These are phyloP conservation scores for Toxostoma redivivum DNA, from an alignment of 2,113 vertebrate genomes.

Conservation along the genomic window DNA sequence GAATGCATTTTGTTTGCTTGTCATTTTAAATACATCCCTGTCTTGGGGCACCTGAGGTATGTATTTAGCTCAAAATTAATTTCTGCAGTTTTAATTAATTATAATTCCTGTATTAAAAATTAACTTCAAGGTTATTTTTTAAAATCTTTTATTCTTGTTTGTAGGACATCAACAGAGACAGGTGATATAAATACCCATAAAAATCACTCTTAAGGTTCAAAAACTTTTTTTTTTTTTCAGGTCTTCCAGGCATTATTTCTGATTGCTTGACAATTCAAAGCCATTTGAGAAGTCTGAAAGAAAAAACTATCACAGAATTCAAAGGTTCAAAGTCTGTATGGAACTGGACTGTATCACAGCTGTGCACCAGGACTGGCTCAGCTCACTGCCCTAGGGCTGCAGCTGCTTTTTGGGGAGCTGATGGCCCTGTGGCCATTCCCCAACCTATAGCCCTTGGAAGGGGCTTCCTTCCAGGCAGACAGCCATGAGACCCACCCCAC, in stretches of 20 bases:
- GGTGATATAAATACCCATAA: not conserved
- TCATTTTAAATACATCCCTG: not conserved
- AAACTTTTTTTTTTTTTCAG: not conserved
- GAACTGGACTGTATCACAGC: not conserved
- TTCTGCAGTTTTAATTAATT: conserved; percentile 30
- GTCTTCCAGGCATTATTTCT: not conserved
- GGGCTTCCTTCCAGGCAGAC: not conserved
- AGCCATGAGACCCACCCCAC: not conserved
- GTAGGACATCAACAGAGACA: not conserved
- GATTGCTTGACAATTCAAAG: not conserved
- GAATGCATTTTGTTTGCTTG: conserved; percentile 13
- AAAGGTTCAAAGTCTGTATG: not conserved
- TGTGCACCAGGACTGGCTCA: not conserved
- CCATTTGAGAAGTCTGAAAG: not conserved
- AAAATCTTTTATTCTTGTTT: not conserved
- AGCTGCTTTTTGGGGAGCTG: not conserved
- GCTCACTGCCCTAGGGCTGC: rapidly evolving
- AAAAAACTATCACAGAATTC: not conserved
- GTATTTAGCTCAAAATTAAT: conserved; percentile 9
- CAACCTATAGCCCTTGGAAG: not conserved
- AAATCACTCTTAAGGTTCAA: not conserved
- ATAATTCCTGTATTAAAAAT: not conserved
- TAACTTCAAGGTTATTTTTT: not conserved
- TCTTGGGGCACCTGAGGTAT: not conserved
- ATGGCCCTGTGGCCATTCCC: not conserved